Evolutionary conservation across 2,888 invertebrate genomes (phyloP), one percentile per base, ranked within the genome.

Genomic region (Sepioteuthis lessoniana): DNA sequence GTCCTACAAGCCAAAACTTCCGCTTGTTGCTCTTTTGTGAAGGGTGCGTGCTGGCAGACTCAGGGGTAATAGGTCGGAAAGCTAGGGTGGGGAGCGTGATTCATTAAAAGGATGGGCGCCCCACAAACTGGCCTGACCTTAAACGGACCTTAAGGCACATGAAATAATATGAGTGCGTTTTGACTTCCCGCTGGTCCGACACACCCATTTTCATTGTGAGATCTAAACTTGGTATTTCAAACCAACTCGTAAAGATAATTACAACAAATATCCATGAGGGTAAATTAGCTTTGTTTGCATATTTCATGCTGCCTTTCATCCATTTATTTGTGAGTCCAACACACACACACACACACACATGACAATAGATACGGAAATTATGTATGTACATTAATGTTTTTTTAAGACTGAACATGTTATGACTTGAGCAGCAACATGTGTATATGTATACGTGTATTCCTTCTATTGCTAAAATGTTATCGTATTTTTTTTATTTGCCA

Each of bases 101-200:
- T 76, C n/a, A 76, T 76, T n/a, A 76, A 76, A 60, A 76, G 76
- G 76, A 76, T 76, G n/a, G 76, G 76, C n/a, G 76, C 76, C n/a
- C 76, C 76, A 76, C 76, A n/a, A 76, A 76, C 76, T 76, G 76
- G n/a, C 76, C 76, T 76, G 76, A 76, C 76, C 76, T 76, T 76
- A 76, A 76, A 8, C 76, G 19, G 76, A 76, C 76, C n/a, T 76
- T 76, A 76, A 76, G 76, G 76, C 76, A 76, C 76, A 76, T 76
- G 76, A 76, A 76, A 76, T 76, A 76, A 76, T 76, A n/a, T 35
- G 76, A 76, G 76, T 76, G 76, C 76, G 76, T n/a, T 76, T 35
- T 76, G 76, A 76, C 76, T 76, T 76, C 76, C 76, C 76, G 76
- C n/a, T 76, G n/a, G n/a, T n/a, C 76, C n/a, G n/a, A 76, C 76